Percentiles rank a stretch among this genome's conserved stretches.
Evolutionary conservation across 2,797 vertebrate species (phyloP).

Genomic region (Heteromormyrus szaboi): DNA sequence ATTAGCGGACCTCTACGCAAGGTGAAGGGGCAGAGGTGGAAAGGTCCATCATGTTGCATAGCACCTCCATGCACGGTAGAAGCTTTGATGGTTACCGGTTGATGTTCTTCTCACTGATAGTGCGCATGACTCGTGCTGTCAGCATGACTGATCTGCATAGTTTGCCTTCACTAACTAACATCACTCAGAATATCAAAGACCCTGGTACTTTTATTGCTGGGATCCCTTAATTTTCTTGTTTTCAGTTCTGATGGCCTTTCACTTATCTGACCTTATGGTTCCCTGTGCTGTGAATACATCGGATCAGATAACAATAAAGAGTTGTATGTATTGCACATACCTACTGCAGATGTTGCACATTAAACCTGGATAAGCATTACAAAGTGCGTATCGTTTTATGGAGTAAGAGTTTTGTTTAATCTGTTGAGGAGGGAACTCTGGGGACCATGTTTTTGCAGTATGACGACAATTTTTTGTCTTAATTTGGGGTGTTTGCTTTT

Average conservation of each 20-base stretch:
- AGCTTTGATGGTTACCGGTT: constrained; percentile 41
- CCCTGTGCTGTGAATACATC: constrained; percentile 62
- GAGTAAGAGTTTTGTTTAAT: constrained; percentile 47
- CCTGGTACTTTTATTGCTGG: constrained; percentile 37
- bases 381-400: constrained; percentile 19
- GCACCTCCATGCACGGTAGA: constrained; percentile 49
- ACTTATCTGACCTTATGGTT: constrained; percentile 66
- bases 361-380: constrained; percentile 70
- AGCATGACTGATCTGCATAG: background rate
- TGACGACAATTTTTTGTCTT: background rate
- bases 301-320: constrained; percentile 57
- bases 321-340: constrained; percentile 71
- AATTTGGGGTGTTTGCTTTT: background rate
- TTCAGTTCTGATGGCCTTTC: constrained; percentile 59
- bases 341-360: constrained; percentile 80
- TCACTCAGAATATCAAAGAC: constrained; percentile 34
- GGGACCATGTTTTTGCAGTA: constrained; percentile 12
- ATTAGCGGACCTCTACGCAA: background rate
- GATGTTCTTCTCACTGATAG: constrained; percentile 37
- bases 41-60: constrained; percentile 28
- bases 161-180: constrained; percentile 29
- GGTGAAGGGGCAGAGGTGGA: background rate
- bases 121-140: background rate
- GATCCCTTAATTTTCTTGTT: constrained; percentile 42
- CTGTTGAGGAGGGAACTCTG: constrained; percentile 52